Evolutionary conservation across 2,888 invertebrate genomes (phyloP).

Genomic region (Sphinx pinastri): DNA sequence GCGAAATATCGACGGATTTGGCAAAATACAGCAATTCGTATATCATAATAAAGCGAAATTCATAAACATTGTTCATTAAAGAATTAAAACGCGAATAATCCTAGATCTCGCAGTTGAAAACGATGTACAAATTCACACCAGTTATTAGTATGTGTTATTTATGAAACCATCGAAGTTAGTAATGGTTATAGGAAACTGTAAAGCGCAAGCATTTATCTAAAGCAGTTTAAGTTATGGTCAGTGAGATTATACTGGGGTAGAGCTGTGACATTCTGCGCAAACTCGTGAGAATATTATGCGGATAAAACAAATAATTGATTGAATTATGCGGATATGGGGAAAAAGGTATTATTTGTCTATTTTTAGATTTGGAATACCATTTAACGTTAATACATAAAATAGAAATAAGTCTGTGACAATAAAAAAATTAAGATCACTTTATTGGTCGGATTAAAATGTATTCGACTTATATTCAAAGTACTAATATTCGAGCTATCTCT

Average conservation of each 20-base stretch:
- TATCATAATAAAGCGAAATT: no score
- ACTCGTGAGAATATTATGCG: not conserved
- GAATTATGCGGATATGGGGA: not conserved
- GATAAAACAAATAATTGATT: not conserved
- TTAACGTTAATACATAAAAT: no score
- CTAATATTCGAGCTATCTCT: no score
- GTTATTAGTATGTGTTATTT: constrained; percentile 10
- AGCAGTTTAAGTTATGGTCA: not conserved
- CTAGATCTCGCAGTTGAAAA: not conserved
- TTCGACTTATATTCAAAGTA: no score
- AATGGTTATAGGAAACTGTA: constrained; percentile 2
- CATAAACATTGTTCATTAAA: no score
- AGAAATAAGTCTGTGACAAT: no score
- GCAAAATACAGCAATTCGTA: no score
- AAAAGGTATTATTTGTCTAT: not conserved
- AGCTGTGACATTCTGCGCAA: not conserved
- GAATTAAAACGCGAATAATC: no score
- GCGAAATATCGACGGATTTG: no score
- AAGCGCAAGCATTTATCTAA: constrained; percentile 6
- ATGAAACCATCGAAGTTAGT: not conserved
- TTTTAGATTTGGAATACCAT: no score
- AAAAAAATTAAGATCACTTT: no score
- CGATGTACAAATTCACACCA: not conserved
- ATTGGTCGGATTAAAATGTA: no score
- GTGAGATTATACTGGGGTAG: not conserved